Evolutionary conservation across 2,888 invertebrate species (phyloP), one percentile per base, ranked within the genome.

Genomic region (Lamproptera curius): DNA sequence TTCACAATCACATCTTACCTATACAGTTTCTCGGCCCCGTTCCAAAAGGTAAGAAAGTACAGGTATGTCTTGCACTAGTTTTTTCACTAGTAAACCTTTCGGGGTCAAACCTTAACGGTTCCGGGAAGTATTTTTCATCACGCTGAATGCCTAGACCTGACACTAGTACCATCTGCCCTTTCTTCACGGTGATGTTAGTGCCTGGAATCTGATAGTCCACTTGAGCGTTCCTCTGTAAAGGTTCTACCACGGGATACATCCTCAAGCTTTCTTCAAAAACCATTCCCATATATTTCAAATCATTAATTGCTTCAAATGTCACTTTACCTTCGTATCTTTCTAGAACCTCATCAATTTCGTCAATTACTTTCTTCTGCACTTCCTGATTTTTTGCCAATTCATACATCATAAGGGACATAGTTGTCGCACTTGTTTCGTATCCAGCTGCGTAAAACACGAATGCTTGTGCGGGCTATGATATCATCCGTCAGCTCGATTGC

Each of bases 381-480:
- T 76, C 63, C 10, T 65, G 73, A 53, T 85, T 67, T 2, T 59
- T 31, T 1, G 84, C 80, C 8, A 86, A 50, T 48, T 76, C 63
- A 47, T 77, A 76, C 10, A 78, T 50, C 23, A 73, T 52, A 36
- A 71, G 81, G 0, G 74, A 52, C 53, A 85, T 63, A 0, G 80
- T 74, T 0, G 78, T 73, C 0, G 86, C 76, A 28, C 74, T 77
- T 1, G 86, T 85, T 52, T 86, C 87, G 53, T 77, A 87, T 0
- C 87, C 87, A 6, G 73, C 88, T 1, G 67, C 61, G 47, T 80
- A 84, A 55, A 87, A 84, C 11, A 82, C 62, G 52, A 83, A 77
- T 1, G 76, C 76, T 56, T 86, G 83, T 0, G 83, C 76, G 1
- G n/a, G 70, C 67, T 13, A 82, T 73, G 0, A 48, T 14, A n/a